Evolutionary conservation across 2,797 vertebrate genomes (phyloP), one percentile per base, ranked within the genome.

Genomic region (Okamejei kenojei): DNA sequence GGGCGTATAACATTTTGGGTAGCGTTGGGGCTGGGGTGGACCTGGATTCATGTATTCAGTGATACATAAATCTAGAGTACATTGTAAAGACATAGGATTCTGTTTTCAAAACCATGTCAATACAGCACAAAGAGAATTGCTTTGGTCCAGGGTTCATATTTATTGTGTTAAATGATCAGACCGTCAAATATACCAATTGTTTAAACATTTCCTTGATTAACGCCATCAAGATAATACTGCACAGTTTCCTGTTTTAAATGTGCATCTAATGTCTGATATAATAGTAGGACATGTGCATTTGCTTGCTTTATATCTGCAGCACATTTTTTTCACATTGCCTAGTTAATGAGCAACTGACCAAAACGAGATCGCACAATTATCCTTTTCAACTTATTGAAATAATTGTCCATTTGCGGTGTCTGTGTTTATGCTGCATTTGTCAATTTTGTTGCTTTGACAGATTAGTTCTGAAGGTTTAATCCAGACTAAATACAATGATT

Each of bases 121-220:
- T 54, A 8, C 38, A 3, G 32, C 61, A 32, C 61, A n/a, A 45
- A 23, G 65, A 73, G 68, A 90, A 73, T 45, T 71, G 21, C 21
- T 73, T 90, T 45, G 45, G 32, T 38, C 23, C 21, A 38, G 32
- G 35, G 61, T 21, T 73, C 11, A 1, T 7, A 38, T 38, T 71
- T 84, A n/a, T 71, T 73, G 71, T 90, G 35, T 71, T 71, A 45
- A 73, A 23, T 90, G 5, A 90, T 68, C 23, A 23, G n/a, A 8
- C 88, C 71, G 73, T 73, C 88, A 90, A 45, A 90, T n/a, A 38
- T 90, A n/a, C 13, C 19, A 32, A 90, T 90, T 73, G 68, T 90
- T 73, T 90, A 73, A 90, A 38, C 65, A 73, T 71, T 32, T 23
- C 19, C 68, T 71, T 73, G 15, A 38, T 73, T 23, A 73, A 73